Conservation (phyloP, 2,797 vertebrate species). For the Pangasius macronema region DNA sequence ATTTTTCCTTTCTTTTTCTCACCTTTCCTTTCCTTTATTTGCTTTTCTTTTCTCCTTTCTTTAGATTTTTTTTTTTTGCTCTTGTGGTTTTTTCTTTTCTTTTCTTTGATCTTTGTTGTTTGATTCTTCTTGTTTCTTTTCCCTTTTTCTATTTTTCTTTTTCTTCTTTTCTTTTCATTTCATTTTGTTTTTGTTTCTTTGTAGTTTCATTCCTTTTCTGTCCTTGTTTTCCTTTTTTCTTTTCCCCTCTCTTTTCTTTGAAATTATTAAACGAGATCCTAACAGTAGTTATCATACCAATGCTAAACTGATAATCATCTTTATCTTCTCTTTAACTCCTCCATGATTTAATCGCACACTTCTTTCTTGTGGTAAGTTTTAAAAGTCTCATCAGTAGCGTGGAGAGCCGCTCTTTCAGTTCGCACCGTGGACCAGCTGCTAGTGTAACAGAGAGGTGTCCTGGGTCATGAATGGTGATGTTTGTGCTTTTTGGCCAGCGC, state of each 20-base stretch:
- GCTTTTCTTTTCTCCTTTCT: not conserved
- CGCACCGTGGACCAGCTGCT: not conserved
- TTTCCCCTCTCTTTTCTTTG: not conserved
- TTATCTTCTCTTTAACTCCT: not conserved
- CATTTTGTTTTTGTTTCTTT: not conserved
- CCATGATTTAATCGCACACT: not conserved
- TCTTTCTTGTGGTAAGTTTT: not conserved
- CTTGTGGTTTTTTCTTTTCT: not conserved
- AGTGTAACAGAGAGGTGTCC: slow-evolving; percentile 2
- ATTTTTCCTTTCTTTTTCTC: not conserved
- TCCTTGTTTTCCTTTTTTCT: too few species aligned
- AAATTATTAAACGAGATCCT: not conserved
- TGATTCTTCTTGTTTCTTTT: not conserved
- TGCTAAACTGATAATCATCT: not conserved
- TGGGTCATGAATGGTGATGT: slow-evolving; percentile 4
- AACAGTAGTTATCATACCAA: not conserved
- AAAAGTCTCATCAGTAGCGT: not conserved
- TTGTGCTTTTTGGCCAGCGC: slow-evolving; percentile 21
- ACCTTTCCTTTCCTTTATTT: not conserved
- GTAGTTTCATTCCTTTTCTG: not conserved
- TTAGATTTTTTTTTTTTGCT: too few species aligned
- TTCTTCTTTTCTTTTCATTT: not conserved
- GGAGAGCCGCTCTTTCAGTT: not conserved
- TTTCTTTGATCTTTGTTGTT: not conserved
- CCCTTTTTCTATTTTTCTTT: not conserved